phyloP scores from a whole-genome alignment of 2,113 vertebrate species.

The Lonchura striata region DNA sequence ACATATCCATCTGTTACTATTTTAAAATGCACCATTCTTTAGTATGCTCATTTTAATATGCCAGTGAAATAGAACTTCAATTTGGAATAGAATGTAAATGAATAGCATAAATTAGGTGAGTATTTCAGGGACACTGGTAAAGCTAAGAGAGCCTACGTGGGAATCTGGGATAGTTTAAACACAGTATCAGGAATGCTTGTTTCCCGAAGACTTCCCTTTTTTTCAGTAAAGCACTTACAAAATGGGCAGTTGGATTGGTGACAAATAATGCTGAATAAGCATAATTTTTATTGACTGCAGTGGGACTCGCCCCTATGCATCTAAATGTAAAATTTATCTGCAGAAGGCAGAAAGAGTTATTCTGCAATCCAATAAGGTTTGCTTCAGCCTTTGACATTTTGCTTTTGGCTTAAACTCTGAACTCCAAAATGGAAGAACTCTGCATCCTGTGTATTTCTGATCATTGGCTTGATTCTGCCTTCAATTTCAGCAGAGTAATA shows the following conservation, averaged over 20 bases:
- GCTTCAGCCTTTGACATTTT: constrained; percentile 22
- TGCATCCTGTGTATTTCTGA: neutral
- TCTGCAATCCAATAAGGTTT: constrained; percentile 14
- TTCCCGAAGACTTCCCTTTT: neutral
- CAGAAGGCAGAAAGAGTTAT: constrained; percentile 31
- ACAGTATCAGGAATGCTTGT: neutral
- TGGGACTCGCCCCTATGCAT: neutral
- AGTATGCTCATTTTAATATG: constrained; percentile 6
- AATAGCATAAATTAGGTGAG: constrained; percentile 11
- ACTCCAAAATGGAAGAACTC: neutral
- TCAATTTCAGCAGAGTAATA: neutral
- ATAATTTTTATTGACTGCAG: constrained; percentile 44
- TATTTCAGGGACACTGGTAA: neutral
- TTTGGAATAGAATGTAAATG: neutral
- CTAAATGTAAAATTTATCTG: constrained; percentile 58
- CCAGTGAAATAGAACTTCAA: neutral
- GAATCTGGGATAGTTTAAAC: neutral
- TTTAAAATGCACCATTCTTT: neutral
- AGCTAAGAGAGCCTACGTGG: neutral
- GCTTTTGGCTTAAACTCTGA: neutral
- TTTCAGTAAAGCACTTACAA: neutral
- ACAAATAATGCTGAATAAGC: neutral
- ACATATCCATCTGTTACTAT: neutral
- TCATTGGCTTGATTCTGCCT: neutral
- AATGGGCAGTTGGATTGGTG: neutral